Conservation (phyloP, 1,140 invertebrate species). For the Nilaparvata lugens region DNA sequence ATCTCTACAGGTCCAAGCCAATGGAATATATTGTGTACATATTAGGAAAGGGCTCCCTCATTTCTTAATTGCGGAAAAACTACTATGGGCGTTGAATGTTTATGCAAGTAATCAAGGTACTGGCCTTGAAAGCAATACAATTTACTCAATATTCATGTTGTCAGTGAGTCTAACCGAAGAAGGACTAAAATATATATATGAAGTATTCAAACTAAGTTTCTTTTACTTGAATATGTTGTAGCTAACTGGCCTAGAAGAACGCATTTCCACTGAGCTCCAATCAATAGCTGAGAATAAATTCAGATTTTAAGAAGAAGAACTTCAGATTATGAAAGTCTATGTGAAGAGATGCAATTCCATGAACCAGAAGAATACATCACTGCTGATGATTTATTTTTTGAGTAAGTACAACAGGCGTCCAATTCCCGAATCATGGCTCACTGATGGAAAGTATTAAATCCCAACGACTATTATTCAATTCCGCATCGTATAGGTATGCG, state of each 20-base stretch:
- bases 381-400: constrained; percentile 55
- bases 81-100: constrained; percentile 77
- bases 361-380: constrained; percentile 67
- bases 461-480: constrained; percentile 47
- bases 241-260: constrained; percentile 47
- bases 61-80: constrained; percentile 72
- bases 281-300: constrained; percentile 55
- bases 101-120: constrained; percentile 61
- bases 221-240: constrained; percentile 62
- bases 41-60: constrained; percentile 73
- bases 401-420: constrained; percentile 48
- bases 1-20: constrained; percentile 66
- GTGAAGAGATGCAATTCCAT: constrained; percentile 72
- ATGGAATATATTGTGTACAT: constrained; percentile 71
- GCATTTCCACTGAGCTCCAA: constrained; percentile 67
- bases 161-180: constrained; percentile 68
- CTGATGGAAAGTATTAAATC: constrained; percentile 47
- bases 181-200: constrained; percentile 58
- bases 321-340: constrained; percentile 63
- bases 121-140: constrained; percentile 48
- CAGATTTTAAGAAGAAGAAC: constrained; percentile 59
- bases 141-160: constrained; percentile 53
- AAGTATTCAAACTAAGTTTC: constrained; percentile 59
- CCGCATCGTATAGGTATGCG: too few relatives aligned
- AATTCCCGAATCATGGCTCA: constrained; percentile 27